Percentiles rank a stretch among this genome's conserved stretches.
phyloP scores from a whole-genome alignment of 2,113 vertebrate species.

The Gopherus flavomarginatus region DNA sequence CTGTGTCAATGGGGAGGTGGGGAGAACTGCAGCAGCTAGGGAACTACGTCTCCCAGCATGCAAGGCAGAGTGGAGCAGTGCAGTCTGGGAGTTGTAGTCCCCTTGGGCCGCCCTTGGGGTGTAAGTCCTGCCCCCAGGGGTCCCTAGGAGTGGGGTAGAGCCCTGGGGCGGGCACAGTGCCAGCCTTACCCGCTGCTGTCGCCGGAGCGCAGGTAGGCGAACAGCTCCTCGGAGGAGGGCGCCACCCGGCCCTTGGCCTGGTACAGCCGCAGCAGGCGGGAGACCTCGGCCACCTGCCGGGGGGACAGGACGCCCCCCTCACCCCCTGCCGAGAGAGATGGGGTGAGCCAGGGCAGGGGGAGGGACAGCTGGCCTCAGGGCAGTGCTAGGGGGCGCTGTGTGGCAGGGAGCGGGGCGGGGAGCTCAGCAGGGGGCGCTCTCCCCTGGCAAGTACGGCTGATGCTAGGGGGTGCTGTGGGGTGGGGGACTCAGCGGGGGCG shows the following conservation, averaged over 20 bases:
- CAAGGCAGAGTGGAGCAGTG: neutral
- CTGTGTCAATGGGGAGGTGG: neutral
- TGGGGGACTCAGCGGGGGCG: too few species aligned
- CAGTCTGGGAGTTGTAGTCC: neutral
- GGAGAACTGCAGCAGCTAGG: too few species aligned
- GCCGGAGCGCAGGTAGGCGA: slow-evolving; percentile 55
- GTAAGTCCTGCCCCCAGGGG: fast-evolving
- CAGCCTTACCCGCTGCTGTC: slow-evolving; percentile 49
- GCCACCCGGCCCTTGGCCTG: slow-evolving; percentile 47
- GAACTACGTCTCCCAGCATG: too few species aligned
- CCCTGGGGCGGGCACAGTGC: neutral
- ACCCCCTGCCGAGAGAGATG: neutral
- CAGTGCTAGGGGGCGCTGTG: too few species aligned
- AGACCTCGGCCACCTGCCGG: slow-evolving; percentile 53
- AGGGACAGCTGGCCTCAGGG: too few species aligned
- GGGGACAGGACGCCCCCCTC: slow-evolving; percentile 16
- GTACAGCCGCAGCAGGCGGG: slow-evolving; percentile 55
- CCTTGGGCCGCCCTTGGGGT: too few species aligned
- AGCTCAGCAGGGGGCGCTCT: too few species aligned
- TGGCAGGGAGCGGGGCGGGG: too few species aligned
- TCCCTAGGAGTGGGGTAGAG: neutral
- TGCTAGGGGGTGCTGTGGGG: too few species aligned
- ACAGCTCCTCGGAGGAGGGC: slow-evolving; percentile 48
- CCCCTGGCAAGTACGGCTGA: too few species aligned
- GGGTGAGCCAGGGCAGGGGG: neutral